A percentile compares a stretch with the other conserved stretches of the same genome.
These are phyloP conservation scores for Sebastes minor DNA, from an alignment of 2,797 vertebrate genomes.

Conservation along the genomic window DNA sequence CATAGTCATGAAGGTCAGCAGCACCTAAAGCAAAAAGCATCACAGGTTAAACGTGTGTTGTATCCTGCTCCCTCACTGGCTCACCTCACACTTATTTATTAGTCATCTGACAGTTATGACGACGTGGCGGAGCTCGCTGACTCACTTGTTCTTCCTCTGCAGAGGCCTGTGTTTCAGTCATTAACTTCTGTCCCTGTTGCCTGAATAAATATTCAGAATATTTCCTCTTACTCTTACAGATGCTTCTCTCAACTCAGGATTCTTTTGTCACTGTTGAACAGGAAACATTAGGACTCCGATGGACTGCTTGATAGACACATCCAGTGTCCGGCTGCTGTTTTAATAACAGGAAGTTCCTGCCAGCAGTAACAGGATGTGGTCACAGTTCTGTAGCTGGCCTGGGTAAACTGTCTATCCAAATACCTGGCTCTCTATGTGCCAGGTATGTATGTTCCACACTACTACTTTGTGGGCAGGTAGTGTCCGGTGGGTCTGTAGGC, in stretches of 20 bases:
- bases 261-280: constrained; percentile 26
- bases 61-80: background rate
- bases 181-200: background rate
- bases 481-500: background rate
- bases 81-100: constrained; percentile 23
- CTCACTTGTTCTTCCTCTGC: constrained; percentile 7
- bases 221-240: background rate
- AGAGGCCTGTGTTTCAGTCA: constrained; percentile 30
- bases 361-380: constrained; percentile 55
- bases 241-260: background rate
- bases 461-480: background rate
- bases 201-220: background rate
- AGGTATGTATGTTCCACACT: background rate
- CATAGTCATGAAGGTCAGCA: constrained; percentile 60
- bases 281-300: constrained; percentile 38
- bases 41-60: constrained; percentile 23
- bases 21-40: constrained; percentile 57
- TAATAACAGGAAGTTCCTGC: constrained; percentile 69
- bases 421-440: background rate
- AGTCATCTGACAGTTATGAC: constrained; percentile 15
- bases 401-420: constrained; percentile 4
- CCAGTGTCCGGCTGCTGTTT: constrained; percentile 38
- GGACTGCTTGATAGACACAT: constrained; percentile 29
- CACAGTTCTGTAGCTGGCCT: constrained; percentile 12
- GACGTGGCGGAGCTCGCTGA: constrained; percentile 10